These are phyloP conservation scores for Tetramorium parvispinum DNA, from an alignment of 1,140 invertebrate species.

Conservation along the genomic window DNA sequence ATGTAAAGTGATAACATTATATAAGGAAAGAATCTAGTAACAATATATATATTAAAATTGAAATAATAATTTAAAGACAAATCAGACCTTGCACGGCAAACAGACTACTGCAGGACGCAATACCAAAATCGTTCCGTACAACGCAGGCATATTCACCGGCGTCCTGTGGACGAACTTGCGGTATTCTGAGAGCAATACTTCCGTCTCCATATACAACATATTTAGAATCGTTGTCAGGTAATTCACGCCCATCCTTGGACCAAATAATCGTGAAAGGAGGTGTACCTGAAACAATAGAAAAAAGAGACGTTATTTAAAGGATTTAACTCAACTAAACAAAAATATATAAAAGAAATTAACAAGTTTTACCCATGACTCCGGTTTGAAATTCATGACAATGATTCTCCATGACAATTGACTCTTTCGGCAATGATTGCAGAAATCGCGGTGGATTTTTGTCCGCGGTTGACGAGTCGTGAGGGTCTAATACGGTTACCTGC, in stretches of 20 bases:
- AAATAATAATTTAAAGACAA: background rate
- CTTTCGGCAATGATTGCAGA: constrained; percentile 81
- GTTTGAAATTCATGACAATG: constrained; percentile 87
- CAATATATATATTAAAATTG: constrained; percentile 16
- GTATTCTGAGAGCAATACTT: constrained; percentile 87
- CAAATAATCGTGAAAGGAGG: constrained; percentile 90
- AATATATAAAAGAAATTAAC: background rate
- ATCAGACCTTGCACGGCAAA: constrained; percentile 86
- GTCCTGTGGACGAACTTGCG: constrained; percentile 89
- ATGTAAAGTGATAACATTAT: background rate
- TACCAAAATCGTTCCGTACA: constrained; percentile 87
- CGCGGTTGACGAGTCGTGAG: constrained; percentile 68
- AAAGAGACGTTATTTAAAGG: background rate
- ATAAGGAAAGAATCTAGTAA: background rate
- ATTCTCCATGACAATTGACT: constrained; percentile 87
- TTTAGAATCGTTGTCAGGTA: constrained; percentile 89
- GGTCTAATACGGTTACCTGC: constrained; percentile 76
- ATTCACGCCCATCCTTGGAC: constrained; percentile 89
- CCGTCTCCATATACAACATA: constrained; percentile 88
- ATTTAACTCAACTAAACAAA: background rate
- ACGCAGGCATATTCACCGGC: constrained; percentile 91
- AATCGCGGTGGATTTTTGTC: constrained; percentile 85
- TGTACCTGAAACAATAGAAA: constrained; percentile 83
- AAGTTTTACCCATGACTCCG: constrained; percentile 84
- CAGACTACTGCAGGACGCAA: constrained; percentile 86